Conservation (phyloP, 2,888 invertebrate genomes). For the Deilephila elpenor region DNA sequence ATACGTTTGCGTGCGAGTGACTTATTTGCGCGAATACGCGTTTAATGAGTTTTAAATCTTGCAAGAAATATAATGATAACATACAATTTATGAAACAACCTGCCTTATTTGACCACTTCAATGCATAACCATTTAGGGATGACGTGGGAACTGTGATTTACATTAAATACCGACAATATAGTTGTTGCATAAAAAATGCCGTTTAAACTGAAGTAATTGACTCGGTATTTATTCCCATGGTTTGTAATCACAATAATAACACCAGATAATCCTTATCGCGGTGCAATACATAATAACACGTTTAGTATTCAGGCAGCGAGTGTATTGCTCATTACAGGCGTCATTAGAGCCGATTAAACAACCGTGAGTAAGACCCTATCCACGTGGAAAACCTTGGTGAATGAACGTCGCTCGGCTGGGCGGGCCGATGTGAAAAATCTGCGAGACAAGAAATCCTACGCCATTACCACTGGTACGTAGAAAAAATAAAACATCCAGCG, state of each 20-base stretch:
- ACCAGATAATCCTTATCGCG: not conserved
- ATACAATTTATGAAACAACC: conserved; percentile 3
- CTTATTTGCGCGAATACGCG: conserved; percentile 15
- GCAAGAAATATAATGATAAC: not conserved
- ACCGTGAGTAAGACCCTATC: conserved; percentile 55
- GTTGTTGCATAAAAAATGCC: no score
- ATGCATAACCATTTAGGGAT: not conserved
- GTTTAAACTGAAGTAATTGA: not conserved
- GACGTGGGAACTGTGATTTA: not conserved
- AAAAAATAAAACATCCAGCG: conserved; percentile 51
- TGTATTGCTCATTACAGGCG: conserved; percentile 55
- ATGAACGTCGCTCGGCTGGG: conserved; percentile 67
- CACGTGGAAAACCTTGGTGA: conserved; percentile 68
- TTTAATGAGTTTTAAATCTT: conserved; percentile 30
- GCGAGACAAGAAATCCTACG: conserved; percentile 53
- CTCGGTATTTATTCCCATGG: not conserved
- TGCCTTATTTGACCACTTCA: not conserved
- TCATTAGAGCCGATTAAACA: conserved; percentile 55
- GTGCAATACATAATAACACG: conserved; percentile 44
- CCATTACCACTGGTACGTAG: conserved; percentile 44
- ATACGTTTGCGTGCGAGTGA: conserved; percentile 20
- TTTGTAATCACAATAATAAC: not conserved
- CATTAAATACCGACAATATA: not conserved
- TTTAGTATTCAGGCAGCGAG: conserved; percentile 50
- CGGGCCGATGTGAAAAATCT: conserved; percentile 53